Percentiles rank a stretch among this genome's conserved stretches.
Evolutionary conservation across 2,797 vertebrate species (phyloP).

Genomic region (Tapirus indicus): DNA sequence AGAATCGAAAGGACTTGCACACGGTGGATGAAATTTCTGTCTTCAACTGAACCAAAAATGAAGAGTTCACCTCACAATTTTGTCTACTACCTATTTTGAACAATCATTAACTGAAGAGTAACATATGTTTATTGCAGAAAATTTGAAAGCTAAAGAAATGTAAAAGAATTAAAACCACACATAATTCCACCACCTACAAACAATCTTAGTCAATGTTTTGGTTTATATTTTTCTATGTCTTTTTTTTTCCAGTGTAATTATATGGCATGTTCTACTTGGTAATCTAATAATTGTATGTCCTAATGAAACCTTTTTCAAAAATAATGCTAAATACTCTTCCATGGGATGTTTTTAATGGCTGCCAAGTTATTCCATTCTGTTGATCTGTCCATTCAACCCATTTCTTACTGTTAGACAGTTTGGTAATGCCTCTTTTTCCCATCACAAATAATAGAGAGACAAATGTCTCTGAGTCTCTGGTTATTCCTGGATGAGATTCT

Average conservation of each 20-base stretch:
- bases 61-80: background rate
- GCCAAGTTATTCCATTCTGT: background rate
- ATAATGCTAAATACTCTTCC: background rate
- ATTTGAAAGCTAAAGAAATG: background rate
- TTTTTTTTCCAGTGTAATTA: background rate
- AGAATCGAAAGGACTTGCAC: background rate
- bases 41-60: background rate
- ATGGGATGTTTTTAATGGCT: background rate
- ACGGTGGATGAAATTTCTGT: background rate
- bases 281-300: background rate
- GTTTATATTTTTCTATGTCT: background rate
- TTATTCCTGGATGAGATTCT: conserved; percentile 40
- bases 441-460: conserved; percentile 12
- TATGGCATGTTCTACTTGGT: background rate
- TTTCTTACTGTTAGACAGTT: background rate
- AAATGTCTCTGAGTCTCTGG: background rate
- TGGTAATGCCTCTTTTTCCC: background rate
- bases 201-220: background rate
- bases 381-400: background rate
- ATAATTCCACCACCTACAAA: background rate
- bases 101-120: background rate
- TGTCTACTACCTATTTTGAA: background rate
- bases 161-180: background rate
- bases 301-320: background rate
- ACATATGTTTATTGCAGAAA: background rate